Evolutionary conservation across 2,797 vertebrate species (phyloP), one percentile per base, ranked within the genome.

Genomic region (Trematomus bernacchii): DNA sequence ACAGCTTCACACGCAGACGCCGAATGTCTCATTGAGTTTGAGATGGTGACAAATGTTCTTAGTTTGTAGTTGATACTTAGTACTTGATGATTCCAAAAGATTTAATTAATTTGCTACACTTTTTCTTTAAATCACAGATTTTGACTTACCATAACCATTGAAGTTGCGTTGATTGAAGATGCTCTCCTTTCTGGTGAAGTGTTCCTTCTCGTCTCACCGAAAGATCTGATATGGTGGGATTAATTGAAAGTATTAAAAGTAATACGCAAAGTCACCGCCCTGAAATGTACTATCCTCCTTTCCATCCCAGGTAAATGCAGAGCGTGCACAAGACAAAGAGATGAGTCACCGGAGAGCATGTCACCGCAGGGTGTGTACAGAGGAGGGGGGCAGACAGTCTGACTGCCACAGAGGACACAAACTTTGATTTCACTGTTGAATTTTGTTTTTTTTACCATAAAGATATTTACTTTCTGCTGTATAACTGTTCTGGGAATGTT

Each of bases 91-190:
- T n/a, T n/a, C n/a, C n/a, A n/a, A n/a, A n/a, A 27, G 27, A 27
- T 27, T 27, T 5, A 2, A 79, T 40, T 0, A 14, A 23, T 64
- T 2, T 54, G 18, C 3, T 3, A 9, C 13, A 27, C 33, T 37
- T 37, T 37, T 37, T 37, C 9, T 9, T 9, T 9, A 37, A 37
- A 37, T 8, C 0, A 63, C 3, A 48, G 18, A 19, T 59, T 51
- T 62, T 10, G 19, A 88, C 93, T 91, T 66, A 93, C 92, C 91
- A 86, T 92, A 66, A 73, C 66, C 73, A 73, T 57, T 62, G 76
- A 66, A 14, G 69, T 6, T 80, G 62, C 27, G 50, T 37, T 59
- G 68, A 48, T 57, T 33, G 44, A 64, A 43, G 81, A 66, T 64
- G 71, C 48, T 68, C 44, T 82, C 27, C 33, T 83, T 77, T 53